phyloP scores from a whole-genome alignment of 2,888 invertebrate genomes.

The Molorchus minor region DNA sequence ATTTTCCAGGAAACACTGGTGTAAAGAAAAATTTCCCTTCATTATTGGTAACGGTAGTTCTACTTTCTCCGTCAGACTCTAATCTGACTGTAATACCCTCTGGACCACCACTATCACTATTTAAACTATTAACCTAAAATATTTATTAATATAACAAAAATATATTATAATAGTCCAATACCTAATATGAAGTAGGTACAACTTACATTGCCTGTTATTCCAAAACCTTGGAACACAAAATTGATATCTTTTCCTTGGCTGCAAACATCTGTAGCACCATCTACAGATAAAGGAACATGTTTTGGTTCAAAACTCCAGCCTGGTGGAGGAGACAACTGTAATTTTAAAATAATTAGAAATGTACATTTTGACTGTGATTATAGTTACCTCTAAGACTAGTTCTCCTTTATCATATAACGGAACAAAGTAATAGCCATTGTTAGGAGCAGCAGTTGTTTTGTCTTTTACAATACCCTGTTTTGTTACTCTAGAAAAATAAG shows the following conservation, averaged over 20 bases:
- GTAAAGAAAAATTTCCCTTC: slow-evolving; percentile 86
- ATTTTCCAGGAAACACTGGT: slow-evolving; percentile 88
- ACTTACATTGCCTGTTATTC: slow-evolving; percentile 80
- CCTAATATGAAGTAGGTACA: not conserved
- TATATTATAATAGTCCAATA: no score
- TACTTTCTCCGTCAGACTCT: slow-evolving; percentile 66
- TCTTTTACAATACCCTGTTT: slow-evolving; percentile 89
- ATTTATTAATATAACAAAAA: slow-evolving; percentile 64
- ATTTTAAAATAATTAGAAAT: slow-evolving; percentile 45
- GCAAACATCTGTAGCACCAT: slow-evolving; percentile 87
- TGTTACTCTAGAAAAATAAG: slow-evolving; percentile 1
- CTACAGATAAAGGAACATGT: slow-evolving; percentile 78
- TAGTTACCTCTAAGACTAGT: slow-evolving; percentile 70
- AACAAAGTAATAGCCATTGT: slow-evolving; percentile 97
- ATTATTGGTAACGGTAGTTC: slow-evolving; percentile 72
- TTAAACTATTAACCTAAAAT: slow-evolving; percentile 73
- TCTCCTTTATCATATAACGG: slow-evolving; percentile 94
- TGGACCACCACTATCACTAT: slow-evolving; percentile 71
- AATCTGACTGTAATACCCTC: slow-evolving; percentile 79
- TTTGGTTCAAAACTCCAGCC: slow-evolving; percentile 93
- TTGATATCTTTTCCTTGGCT: slow-evolving; percentile 92
- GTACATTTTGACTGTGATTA: slow-evolving; percentile 1
- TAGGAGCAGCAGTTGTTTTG: slow-evolving; percentile 95
- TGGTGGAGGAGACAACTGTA: slow-evolving; percentile 81
- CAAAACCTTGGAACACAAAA: slow-evolving; percentile 93